These are phyloP conservation scores for Maniola hyperantus DNA, from an alignment of 2,888 invertebrate genomes.

Conservation along the genomic window DNA sequence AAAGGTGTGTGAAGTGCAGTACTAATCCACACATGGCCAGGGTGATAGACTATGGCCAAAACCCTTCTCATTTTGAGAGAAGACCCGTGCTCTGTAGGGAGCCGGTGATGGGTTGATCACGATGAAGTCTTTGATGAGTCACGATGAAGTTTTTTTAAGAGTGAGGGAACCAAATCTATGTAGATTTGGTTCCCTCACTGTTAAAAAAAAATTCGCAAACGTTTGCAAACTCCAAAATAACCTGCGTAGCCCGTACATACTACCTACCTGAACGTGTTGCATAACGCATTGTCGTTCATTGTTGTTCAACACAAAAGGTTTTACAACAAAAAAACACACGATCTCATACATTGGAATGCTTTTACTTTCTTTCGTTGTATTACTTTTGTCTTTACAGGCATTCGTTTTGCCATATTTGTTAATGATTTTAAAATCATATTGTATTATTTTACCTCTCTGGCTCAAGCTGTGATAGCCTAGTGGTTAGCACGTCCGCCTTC, in stretches of 20 bases:
- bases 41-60: too few species aligned
- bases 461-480: too few species aligned
- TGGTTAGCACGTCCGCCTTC: too few species aligned
- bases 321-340: slow-evolving; percentile 50
- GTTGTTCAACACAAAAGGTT: slow-evolving; percentile 37
- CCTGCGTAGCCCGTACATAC: slow-evolving; percentile 15
- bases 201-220: slow-evolving; percentile 5
- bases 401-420: slow-evolving; percentile 4
- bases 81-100: too few species aligned
- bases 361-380: slow-evolving; percentile 68
- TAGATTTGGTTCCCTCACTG: not conserved
- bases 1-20: too few species aligned
- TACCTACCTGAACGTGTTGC: slow-evolving; percentile 48
- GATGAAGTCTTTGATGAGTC: too few species aligned
- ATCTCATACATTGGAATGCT: slow-evolving; percentile 62
- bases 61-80: too few species aligned
- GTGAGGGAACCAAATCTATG: too few species aligned
- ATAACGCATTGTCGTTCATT: slow-evolving; percentile 37
- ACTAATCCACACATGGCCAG: too few species aligned
- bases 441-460: not conserved
- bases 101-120: too few species aligned
- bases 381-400: slow-evolving; percentile 44
- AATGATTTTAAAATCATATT: not conserved
- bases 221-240: slow-evolving; percentile 28
- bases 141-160: too few species aligned